Conservation (phyloP, 2,113 vertebrate genomes). For the Etia nguti region DNA sequence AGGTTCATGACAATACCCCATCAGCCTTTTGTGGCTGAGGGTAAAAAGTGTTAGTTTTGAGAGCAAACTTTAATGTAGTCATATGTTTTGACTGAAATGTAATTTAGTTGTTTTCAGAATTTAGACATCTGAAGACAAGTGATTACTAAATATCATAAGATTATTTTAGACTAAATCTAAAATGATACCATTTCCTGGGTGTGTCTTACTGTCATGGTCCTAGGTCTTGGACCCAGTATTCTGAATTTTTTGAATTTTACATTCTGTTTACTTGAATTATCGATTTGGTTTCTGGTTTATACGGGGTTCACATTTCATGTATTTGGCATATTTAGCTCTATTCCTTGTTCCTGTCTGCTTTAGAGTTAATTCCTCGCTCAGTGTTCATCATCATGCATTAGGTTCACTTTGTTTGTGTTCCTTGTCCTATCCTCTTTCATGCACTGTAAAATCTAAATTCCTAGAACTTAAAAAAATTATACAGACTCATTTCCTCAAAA, state of each 20-base stretch:
- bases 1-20: background rate
- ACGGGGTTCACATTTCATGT: background rate
- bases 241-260: background rate
- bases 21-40: accelerated
- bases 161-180: background rate
- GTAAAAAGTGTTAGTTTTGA: background rate
- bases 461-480: background rate
- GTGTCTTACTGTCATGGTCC: background rate
- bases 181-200: accelerated
- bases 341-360: background rate
- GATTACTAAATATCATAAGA: background rate
- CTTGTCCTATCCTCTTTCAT: background rate
- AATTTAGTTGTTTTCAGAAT: background rate
- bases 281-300: background rate
- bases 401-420: background rate
- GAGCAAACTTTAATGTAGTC: background rate
- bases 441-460: background rate
- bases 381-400: background rate
- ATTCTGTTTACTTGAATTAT: too few species aligned
- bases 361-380: background rate
- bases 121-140: background rate
- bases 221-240: background rate
- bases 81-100: background rate
- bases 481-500: background rate
- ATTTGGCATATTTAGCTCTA: background rate